These are phyloP conservation scores for Pterostichus niger DNA, from an alignment of 2,888 invertebrate genomes.

Conservation along the genomic window DNA sequence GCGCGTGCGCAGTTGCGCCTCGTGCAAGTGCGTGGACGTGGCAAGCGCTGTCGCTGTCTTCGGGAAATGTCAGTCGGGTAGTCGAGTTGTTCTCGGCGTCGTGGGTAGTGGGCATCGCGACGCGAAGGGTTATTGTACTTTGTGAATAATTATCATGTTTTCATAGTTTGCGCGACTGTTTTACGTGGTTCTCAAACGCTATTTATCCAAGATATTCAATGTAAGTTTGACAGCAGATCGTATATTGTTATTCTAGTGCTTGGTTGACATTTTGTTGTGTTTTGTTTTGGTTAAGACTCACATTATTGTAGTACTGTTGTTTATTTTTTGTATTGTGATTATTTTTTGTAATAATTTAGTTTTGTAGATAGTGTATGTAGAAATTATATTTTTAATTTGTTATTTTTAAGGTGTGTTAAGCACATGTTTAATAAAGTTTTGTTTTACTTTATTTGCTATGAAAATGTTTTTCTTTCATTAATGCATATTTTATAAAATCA, in stretches of 20 bases:
- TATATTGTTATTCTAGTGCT: conserved; percentile 7
- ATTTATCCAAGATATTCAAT: neutral
- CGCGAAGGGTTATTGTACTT: conserved; percentile 13
- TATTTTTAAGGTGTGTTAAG: neutral
- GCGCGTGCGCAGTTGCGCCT: conserved; percentile 46
- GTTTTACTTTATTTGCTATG: neutral
- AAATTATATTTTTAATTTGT: too few relatives aligned
- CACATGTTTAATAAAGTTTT: conserved; percentile 21
- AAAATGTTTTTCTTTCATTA: conserved; percentile 21
- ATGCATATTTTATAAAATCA: neutral
- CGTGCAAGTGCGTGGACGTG: conserved; percentile 44
- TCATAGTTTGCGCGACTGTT: conserved; percentile 53
- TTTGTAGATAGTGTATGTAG: neutral
- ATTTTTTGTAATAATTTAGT: neutral
- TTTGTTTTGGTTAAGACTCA: conserved; percentile 5
- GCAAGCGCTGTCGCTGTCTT: conserved; percentile 19
- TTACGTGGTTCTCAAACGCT: neutral
- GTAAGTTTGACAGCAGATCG: conserved; percentile 13
- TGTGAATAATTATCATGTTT: conserved; percentile 54
- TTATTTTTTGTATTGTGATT: neutral
- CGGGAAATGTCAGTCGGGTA: conserved; percentile 60
- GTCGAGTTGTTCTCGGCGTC: conserved; percentile 58
- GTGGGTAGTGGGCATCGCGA: too few relatives aligned
- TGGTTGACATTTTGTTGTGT: conserved; percentile 23
- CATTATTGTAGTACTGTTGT: neutral